Conservation (phyloP, 2,113 vertebrate genomes). For the Rhombomys opimus region DNA sequence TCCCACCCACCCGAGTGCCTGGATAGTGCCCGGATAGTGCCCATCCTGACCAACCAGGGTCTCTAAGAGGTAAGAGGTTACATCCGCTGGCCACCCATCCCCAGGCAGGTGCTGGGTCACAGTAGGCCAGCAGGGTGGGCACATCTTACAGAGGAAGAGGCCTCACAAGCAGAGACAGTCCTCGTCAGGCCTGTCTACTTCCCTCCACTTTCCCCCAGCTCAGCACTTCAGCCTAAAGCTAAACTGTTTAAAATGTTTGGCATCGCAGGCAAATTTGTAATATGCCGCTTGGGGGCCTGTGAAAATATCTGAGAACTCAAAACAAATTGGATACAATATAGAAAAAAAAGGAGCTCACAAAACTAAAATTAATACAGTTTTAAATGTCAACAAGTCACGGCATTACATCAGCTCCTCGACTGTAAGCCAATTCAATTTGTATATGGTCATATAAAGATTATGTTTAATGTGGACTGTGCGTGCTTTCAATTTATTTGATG, state of each 20-base stretch:
- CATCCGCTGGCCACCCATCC: too few relatives aligned
- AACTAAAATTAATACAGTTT: constrained; percentile 75
- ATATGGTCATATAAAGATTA: constrained; percentile 17
- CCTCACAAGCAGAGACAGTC: not conserved
- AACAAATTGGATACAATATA: constrained; percentile 57
- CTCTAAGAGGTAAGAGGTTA: accelerated
- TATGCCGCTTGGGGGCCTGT: constrained; percentile 47
- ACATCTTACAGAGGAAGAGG: too few relatives aligned
- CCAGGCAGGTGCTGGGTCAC: accelerated
- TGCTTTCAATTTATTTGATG: not conserved
- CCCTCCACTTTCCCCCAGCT: not conserved
- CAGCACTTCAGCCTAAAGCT: not conserved
- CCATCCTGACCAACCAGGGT: accelerated
- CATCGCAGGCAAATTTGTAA: not conserved
- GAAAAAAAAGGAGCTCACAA: constrained; percentile 61
- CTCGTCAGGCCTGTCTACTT: not conserved
- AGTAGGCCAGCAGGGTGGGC: not conserved
- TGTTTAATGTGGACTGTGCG: not conserved
- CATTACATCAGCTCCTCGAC: not conserved
- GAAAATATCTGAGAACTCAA: constrained; percentile 64
- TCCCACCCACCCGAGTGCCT: not conserved
- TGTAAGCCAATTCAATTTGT: constrained; percentile 54
- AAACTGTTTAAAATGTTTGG: constrained; percentile 1
- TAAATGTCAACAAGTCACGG: constrained; percentile 57
- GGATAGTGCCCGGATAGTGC: not conserved